Evolutionary conservation across 2,113 vertebrate species (phyloP), one percentile per base, ranked within the genome.

Genomic region (Antechinus flavipes): DNA sequence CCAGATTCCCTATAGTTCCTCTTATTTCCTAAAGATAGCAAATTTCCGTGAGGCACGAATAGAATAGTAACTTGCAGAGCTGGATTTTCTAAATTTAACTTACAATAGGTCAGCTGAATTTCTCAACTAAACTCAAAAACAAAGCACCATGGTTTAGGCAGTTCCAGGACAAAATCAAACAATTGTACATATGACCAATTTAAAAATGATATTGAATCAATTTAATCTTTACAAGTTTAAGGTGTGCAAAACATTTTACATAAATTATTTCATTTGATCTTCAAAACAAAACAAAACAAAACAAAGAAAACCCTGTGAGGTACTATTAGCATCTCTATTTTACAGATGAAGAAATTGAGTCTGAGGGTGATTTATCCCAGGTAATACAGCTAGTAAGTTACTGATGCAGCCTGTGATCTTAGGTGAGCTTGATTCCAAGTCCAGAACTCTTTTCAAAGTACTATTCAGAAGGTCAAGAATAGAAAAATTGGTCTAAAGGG

Each of bases 401-500:
- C 2, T 84, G n/a, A 84, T n/a, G 1, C 35, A 84, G 35, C 19
- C 22, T 84, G 68, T 84, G n/a, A 42, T 42, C 35, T 84, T 16
- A 84, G 16, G n/a, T 84, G 6, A 42, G 1, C 68, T 42, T 84
- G 35, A 84, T 22, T 84, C 35, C 35, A 84, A 42, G 35, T 42
- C 14, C 16, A 42, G 35, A 5, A 19, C n/a, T 42, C 4, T 84
- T 8, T 84, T 84, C 68, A 84, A 84, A 42, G 19, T 42, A 84
- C 35, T 14, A 42, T n/a, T 16, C 6, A 84, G 19, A 23, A 26
- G 61, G 35, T n/a, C 61, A 76, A n/a, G 12, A 76, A 76, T 76
- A 76, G 90, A 68, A 50, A 90, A 90, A 54, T 7, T 93, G 54
- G 22, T 91, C 47, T 96, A 58, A 94, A 92, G 90, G 42, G 95